Conservation (phyloP, 2,113 vertebrate species). For the Felis chaus region DNA sequence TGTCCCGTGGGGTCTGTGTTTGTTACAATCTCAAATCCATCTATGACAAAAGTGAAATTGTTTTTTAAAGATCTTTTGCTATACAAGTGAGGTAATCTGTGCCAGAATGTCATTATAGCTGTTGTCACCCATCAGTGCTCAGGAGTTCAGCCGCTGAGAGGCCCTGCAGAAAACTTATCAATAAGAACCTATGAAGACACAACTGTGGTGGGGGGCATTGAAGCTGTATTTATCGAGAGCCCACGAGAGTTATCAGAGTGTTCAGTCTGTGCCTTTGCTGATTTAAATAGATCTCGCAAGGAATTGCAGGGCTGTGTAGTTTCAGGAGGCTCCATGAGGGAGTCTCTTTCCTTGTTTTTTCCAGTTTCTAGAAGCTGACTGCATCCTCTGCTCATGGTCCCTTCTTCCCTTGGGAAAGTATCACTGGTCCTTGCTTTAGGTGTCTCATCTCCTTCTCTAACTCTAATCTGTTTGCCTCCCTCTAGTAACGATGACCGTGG, state of each 20-base stretch:
- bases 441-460: background rate
- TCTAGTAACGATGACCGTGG: background rate
- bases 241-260: background rate
- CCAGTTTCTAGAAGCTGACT: background rate
- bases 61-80: background rate
- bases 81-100: background rate
- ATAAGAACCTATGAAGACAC: background rate
- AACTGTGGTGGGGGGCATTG: background rate
- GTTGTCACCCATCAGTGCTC: background rate
- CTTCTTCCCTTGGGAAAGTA: background rate
- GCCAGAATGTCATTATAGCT: background rate
- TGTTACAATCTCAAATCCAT: background rate
- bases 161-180: background rate
- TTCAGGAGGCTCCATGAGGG: background rate
- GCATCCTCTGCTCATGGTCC: background rate
- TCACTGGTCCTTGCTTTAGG: background rate
- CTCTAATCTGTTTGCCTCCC: background rate
- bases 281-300: background rate
- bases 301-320: background rate
- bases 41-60: background rate
- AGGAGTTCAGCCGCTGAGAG: background rate
- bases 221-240: background rate
- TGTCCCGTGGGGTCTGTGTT: background rate
- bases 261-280: background rate
- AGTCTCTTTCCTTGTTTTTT: background rate